These are phyloP conservation scores for Acipenser transmontanus DNA, from an alignment of 2,797 vertebrate genomes.

Conservation along the genomic window DNA sequence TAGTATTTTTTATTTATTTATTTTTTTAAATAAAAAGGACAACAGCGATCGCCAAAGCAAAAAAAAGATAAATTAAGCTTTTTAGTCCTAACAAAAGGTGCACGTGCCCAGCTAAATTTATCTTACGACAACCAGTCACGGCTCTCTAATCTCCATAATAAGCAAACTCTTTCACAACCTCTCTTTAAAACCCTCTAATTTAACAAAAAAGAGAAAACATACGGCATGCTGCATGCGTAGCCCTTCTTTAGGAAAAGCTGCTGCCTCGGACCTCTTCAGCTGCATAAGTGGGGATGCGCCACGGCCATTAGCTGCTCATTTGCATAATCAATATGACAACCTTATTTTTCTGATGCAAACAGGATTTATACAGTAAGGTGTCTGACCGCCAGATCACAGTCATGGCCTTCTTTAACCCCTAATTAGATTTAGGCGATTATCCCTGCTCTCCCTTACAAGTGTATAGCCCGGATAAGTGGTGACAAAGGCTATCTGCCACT, in stretches of 20 bases:
- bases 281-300: conserved; percentile 61
- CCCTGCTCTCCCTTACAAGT: conserved; percentile 94
- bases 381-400: conserved; percentile 88
- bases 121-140: conserved; percentile 37
- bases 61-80: conserved; percentile 20
- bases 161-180: conserved; percentile 15
- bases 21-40: not conserved
- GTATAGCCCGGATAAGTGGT: conserved; percentile 92
- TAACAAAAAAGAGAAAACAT: conserved; percentile 49
- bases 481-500: conserved; percentile 94
- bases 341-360: conserved; percentile 97
- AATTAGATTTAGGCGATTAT: conserved; percentile 99
- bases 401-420: conserved; percentile 97
- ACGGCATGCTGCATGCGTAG: conserved; percentile 41
- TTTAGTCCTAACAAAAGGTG: conserved; percentile 16
- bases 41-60: not conserved
- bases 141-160: conserved; percentile 40
- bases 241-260: conserved; percentile 50
- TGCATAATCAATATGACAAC: conserved; percentile 99
- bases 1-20: not conserved
- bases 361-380: conserved; percentile 87
- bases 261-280: conserved; percentile 74
- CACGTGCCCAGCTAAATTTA: conserved; percentile 22
- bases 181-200: conserved; percentile 33
- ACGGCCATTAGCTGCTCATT: conserved; percentile 72